phyloP scores from a whole-genome alignment of 2,113 vertebrate genomes.

The Capreolus pygargus region DNA sequence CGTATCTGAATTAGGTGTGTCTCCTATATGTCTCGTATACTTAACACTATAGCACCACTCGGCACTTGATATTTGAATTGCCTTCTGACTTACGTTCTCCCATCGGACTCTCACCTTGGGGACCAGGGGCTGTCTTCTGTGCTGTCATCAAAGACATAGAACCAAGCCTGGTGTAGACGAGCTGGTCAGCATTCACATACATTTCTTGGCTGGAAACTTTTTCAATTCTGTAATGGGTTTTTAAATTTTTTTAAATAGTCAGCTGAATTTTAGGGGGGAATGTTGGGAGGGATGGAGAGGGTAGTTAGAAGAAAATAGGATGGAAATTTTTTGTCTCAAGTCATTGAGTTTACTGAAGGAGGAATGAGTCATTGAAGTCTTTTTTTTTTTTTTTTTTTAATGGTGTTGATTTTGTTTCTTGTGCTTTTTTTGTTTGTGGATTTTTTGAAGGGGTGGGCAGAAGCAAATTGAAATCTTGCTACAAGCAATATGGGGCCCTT shows the following conservation, averaged over 20 bases:
- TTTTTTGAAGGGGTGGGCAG: neutral
- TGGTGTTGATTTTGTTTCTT: neutral
- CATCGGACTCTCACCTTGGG: neutral
- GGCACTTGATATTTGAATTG: neutral
- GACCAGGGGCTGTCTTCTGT: rapidly evolving
- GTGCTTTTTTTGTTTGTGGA: neutral
- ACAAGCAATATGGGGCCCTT: neutral
- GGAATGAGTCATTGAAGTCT: neutral
- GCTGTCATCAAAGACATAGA: neutral
- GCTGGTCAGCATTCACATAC: neutral
- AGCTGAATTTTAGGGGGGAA: neutral
- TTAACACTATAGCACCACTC: neutral
- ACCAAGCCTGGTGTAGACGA: neutral
- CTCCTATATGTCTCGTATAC: neutral
- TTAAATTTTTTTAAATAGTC: neutral
- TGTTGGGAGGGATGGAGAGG: neutral
- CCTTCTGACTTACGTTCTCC: neutral
- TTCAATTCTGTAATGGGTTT: neutral
- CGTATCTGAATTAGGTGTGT: neutral
- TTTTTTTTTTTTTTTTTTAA: neutral
- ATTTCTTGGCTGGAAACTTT: neutral
- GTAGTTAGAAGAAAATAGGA: neutral
- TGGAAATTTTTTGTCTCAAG: neutral
- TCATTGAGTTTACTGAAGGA: neutral
- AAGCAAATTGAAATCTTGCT: neutral